Evolutionary conservation across 2,888 invertebrate genomes (phyloP).

Genomic region (Aleiodes testaceus): DNA sequence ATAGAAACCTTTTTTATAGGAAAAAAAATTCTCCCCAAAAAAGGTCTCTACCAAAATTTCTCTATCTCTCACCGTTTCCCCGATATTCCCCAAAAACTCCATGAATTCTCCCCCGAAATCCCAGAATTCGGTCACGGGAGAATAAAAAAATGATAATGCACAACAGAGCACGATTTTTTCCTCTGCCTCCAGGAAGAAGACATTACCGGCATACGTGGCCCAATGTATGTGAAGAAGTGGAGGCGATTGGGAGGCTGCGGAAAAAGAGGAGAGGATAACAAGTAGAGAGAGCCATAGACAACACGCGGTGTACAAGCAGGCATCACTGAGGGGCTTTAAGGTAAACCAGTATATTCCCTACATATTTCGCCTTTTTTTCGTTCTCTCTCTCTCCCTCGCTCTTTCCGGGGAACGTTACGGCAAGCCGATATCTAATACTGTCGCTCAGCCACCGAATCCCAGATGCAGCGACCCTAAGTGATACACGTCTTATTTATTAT

Average conservation of each 20-base stretch:
- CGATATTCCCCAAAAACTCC: no score
- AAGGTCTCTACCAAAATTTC: no score
- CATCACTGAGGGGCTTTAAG: conserved; percentile 43
- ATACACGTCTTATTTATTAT: conserved; percentile 54
- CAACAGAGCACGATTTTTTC: conserved; percentile 1
- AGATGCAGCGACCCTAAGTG: conserved; percentile 51
- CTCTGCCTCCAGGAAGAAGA: not conserved
- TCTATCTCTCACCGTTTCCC: no score
- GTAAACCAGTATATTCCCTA: conserved; percentile 36
- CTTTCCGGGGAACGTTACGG: conserved; percentile 47
- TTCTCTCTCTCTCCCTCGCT: conserved; percentile 18
- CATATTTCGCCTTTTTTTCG: conserved; percentile 19
- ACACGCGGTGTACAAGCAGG: conserved; percentile 47
- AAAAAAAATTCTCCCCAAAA: no score
- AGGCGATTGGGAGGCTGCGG: conserved; percentile 25
- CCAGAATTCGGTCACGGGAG: conserved; percentile 12
- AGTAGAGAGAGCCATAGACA: conserved; percentile 47
- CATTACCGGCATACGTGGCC: conserved; percentile 33
- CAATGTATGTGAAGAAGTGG: conserved; percentile 21
- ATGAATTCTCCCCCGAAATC: no score
- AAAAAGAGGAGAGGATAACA: conserved; percentile 30
- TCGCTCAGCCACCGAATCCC: conserved; percentile 45
- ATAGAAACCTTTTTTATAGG: no score
- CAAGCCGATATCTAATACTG: conserved; percentile 56
- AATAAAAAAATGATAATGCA: conserved; percentile 43